A percentile compares a stretch with the other conserved stretches of the same genome.
Evolutionary conservation across 1,140 invertebrate genomes (phyloP).

Genomic region (Drepana arcuata): DNA sequence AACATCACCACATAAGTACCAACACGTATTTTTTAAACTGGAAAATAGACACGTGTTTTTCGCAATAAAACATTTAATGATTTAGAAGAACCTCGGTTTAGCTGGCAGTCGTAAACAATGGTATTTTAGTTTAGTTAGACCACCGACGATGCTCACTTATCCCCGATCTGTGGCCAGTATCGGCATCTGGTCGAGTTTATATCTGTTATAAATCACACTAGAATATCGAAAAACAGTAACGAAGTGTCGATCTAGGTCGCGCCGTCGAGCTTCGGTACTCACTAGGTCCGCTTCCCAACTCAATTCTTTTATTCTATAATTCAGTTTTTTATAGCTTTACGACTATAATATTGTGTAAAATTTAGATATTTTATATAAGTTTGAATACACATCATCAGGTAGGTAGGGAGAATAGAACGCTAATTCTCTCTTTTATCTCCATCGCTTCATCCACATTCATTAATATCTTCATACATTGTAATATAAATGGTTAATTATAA

Average conservation of each 20-base stretch:
- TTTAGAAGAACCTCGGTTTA: constrained; percentile 12
- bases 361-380: no score
- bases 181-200: constrained; percentile 46
- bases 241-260: constrained; percentile 36
- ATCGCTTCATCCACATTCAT: no score
- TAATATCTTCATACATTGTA: no score
- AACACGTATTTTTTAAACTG: no score
- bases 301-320: constrained; percentile 19
- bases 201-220: constrained; percentile 44
- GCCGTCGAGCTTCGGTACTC: constrained; percentile 5
- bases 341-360: no score
- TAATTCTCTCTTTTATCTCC: no score
- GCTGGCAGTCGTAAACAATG: constrained; percentile 24
- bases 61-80: constrained; percentile 11
- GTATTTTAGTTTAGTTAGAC: constrained; percentile 26
- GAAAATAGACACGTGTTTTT: constrained; percentile 10
- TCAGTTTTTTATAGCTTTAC: no score
- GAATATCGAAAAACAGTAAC: constrained; percentile 45
- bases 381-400: no score
- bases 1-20: no score
- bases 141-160: constrained; percentile 29
- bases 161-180: constrained; percentile 28
- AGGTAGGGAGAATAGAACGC: no score
- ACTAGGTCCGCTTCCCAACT: constrained; percentile 14
- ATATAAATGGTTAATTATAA: no score